Evolutionary conservation across 2,888 invertebrate genomes (phyloP).

Genomic region (Pandemis heparana): DNA sequence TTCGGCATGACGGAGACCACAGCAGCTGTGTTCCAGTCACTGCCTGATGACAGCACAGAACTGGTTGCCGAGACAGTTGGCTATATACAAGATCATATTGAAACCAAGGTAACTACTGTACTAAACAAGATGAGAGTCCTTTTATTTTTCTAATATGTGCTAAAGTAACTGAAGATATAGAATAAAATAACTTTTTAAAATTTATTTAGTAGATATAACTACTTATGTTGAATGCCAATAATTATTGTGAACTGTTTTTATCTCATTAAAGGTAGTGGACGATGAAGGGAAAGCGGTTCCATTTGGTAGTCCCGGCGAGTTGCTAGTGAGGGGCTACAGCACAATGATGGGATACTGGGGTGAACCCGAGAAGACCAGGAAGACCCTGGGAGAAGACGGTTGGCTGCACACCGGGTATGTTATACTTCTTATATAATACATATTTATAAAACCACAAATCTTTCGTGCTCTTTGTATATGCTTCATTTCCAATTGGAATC

Average conservation of each 20-base stretch:
- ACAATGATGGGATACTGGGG: constrained; percentile 94
- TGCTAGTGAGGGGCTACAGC: constrained; percentile 90
- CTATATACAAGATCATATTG: constrained; percentile 85
- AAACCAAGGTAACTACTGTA: constrained; percentile 83
- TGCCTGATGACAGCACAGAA: constrained; percentile 79
- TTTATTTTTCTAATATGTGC: no score
- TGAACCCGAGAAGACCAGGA: constrained; percentile 90
- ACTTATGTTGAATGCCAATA: background rate
- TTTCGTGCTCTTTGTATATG: no score
- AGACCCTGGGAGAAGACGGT: constrained; percentile 87
- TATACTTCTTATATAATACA: no score
- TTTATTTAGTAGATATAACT: background rate
- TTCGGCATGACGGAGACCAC: constrained; percentile 88
- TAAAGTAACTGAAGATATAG: no score
- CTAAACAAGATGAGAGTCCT: background rate
- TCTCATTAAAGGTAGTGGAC: constrained; percentile 86
- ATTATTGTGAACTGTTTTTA: background rate
- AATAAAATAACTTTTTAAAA: background rate
- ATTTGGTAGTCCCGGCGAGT: constrained; percentile 90
- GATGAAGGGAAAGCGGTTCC: constrained; percentile 88
- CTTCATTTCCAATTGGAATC: no score
- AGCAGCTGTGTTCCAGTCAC: constrained; percentile 85
- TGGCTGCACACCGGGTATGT: constrained; percentile 93
- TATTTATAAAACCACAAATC: no score
- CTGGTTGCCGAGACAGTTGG: constrained; percentile 86